A percentile compares a stretch with the other conserved stretches of the same genome.
Conservation (phyloP, 1,140 invertebrate genomes). For the Drosophila kanapiae region DNA sequence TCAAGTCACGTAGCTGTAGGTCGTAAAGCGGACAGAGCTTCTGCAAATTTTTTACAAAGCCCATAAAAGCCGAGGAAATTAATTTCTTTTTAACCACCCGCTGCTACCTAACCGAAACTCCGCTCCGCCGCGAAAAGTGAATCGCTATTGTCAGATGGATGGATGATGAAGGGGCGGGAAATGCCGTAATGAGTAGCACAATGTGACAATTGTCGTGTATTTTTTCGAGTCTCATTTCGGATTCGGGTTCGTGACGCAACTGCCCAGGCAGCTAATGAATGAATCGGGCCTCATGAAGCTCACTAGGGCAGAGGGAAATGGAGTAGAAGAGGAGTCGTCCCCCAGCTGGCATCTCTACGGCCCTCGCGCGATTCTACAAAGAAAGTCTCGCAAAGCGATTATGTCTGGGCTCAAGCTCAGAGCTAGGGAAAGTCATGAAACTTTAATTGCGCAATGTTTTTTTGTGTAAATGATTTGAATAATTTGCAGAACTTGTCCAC, state of each 20-base stretch:
- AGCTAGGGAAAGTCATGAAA: slow-evolving; percentile 47
- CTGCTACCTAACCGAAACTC: slow-evolving; percentile 10
- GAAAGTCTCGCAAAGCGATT: slow-evolving; percentile 46
- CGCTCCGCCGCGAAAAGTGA: slow-evolving; percentile 31
- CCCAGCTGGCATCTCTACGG: slow-evolving; percentile 2
- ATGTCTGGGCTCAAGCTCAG: slow-evolving; percentile 21
- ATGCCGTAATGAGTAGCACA: slow-evolving; percentile 73
- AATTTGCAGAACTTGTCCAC: slow-evolving; percentile 54
- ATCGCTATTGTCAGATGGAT: slow-evolving; percentile 30
- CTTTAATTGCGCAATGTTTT: slow-evolving; percentile 53
- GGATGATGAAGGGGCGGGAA: slow-evolving; percentile 52
- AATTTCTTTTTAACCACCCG: slow-evolving; percentile 52
- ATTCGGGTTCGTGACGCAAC: slow-evolving; percentile 64
- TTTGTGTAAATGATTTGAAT: slow-evolving; percentile 49
- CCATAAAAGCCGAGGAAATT: slow-evolving; percentile 44
- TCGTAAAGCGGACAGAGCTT: slow-evolving; percentile 35
- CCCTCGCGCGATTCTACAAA: slow-evolving; percentile 40
- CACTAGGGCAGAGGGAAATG: slow-evolving; percentile 17
- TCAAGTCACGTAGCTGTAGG: slow-evolving; percentile 40
- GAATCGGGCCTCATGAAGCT: slow-evolving; percentile 26
- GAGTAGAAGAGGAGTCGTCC: background rate
- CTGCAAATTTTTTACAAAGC: slow-evolving; percentile 39
- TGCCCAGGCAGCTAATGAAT: slow-evolving; percentile 40
- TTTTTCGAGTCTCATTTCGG: slow-evolving; percentile 53
- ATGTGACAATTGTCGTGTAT: slow-evolving; percentile 74